phyloP scores from a whole-genome alignment of 2,797 vertebrate genomes.

The Neoniphon sammara region DNA sequence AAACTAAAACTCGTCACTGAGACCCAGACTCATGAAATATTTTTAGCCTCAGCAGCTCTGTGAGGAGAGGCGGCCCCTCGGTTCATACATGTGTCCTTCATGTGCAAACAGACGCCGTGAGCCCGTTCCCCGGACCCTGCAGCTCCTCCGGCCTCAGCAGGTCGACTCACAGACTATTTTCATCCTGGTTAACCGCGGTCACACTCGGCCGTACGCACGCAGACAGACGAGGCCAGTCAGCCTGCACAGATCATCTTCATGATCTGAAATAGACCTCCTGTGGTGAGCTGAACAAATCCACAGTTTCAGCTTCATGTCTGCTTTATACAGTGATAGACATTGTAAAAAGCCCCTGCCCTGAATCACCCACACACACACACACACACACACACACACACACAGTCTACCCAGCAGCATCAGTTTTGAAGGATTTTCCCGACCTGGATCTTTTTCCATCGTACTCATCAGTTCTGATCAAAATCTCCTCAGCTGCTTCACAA shows the following conservation, averaged over 20 bases:
- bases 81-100: background rate
- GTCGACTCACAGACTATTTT: background rate
- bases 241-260: background rate
- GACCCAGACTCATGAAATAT: too few species aligned
- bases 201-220: background rate
- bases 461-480: too few species aligned
- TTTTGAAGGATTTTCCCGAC: too few species aligned
- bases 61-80: too few species aligned
- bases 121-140: background rate
- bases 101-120: background rate
- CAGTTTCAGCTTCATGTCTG: background rate
- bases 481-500: too few species aligned
- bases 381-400: background rate
- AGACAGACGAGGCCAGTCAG: background rate
- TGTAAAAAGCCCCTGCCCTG: background rate
- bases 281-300: background rate
- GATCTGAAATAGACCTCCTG: background rate
- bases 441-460: too few species aligned
- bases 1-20: too few species aligned
- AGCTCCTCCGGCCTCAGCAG: background rate
- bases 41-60: too few species aligned
- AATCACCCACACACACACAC: background rate
- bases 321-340: background rate
- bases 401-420: background rate
- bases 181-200: background rate